Evolutionary conservation across 2,888 invertebrate genomes (phyloP).

Genomic region (Lacanobia oleracea): DNA sequence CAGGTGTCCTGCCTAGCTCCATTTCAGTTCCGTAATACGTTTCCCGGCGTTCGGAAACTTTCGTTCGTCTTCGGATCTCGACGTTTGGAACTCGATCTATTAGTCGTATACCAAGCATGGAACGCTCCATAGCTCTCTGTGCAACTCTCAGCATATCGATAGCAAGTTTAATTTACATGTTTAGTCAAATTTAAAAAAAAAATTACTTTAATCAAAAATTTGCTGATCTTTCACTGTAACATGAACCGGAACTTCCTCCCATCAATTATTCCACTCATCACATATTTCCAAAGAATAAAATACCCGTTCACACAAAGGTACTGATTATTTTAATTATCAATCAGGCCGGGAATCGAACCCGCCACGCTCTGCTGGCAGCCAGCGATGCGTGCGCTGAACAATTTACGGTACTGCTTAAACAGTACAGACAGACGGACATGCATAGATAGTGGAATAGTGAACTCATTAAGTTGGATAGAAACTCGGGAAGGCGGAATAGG

Average conservation of each 20-base stretch:
- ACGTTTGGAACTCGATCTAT: too few species aligned
- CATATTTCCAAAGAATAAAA: slow-evolving; percentile 20
- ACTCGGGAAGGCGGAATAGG: too few species aligned
- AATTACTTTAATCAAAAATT: too few species aligned
- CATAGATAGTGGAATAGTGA: slow-evolving; percentile 1
- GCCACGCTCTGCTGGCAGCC: slow-evolving; percentile 68
- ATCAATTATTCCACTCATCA: slow-evolving; percentile 8
- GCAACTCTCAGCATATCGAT: too few species aligned
- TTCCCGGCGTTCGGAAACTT: too few species aligned
- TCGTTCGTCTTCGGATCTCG: too few species aligned
- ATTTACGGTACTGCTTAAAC: slow-evolving; percentile 56
- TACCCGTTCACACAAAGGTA: slow-evolving; percentile 32
- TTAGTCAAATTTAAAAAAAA: too few species aligned
- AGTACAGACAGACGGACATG: slow-evolving; percentile 27
- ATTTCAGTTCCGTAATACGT: too few species aligned
- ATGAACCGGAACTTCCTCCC: slow-evolving; percentile 14
- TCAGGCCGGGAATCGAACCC: slow-evolving; percentile 73
- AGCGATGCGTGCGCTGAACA: slow-evolving; percentile 65
- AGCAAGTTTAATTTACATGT: too few species aligned
- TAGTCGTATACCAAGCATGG: too few species aligned
- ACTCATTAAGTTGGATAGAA: slow-evolving; percentile 1
- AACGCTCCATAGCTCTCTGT: too few species aligned
- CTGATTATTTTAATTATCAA: slow-evolving; percentile 73
- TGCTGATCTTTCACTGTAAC: not conserved
- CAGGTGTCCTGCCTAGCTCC: too few species aligned